Evolutionary conservation across 2,888 invertebrate genomes (phyloP).

Genomic region (Noctua comes): DNA sequence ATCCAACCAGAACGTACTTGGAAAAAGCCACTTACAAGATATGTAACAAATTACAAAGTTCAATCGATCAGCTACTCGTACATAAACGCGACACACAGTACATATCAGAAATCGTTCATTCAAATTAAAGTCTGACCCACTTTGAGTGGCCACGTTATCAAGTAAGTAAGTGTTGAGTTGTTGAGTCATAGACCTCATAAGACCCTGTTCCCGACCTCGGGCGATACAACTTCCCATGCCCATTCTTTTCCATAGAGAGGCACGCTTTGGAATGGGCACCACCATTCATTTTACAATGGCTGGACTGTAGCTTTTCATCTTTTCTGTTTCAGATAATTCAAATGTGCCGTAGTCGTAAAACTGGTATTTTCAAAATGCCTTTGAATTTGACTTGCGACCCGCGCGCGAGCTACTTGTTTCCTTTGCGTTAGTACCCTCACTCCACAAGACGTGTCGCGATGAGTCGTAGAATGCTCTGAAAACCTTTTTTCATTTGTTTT

Average conservation of each 20-base stretch:
- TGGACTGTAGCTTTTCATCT: not conserved
- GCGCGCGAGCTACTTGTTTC: not conserved
- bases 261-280: not conserved
- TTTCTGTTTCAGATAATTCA: not conserved
- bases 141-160: constrained; percentile 40
- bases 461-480: not conserved
- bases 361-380: not conserved
- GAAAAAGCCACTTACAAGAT: not conserved
- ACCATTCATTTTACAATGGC: not conserved
- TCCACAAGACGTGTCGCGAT: not conserved
- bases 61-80: not conserved
- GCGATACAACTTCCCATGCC: not conserved
- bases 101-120: constrained; percentile 37
- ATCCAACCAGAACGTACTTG: not conserved
- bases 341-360: not conserved
- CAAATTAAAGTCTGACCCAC: constrained; percentile 41
- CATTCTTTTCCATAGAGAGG: not conserved
- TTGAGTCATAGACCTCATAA: constrained; percentile 26
- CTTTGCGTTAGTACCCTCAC: not conserved
- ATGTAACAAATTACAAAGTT: constrained; percentile 1
- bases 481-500: not conserved
- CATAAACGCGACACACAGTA: not conserved
- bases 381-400: not conserved
- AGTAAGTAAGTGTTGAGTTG: constrained; percentile 38
- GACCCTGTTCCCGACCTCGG: not conserved